Evolutionary conservation across 2,113 vertebrate species (phyloP).

Genomic region (Limnothrissa miodon): DNA sequence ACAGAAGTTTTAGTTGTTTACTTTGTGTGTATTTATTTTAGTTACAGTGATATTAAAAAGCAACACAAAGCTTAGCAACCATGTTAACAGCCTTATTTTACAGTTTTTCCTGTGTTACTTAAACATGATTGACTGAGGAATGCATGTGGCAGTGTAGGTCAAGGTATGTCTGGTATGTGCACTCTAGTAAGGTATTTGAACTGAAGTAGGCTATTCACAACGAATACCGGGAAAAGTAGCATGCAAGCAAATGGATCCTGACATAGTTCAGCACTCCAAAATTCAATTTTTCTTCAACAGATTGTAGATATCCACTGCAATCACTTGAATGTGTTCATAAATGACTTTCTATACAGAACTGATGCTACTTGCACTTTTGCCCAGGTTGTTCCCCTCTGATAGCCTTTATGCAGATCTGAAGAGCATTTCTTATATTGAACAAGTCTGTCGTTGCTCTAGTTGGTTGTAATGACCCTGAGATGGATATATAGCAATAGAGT

Average conservation of each 20-base stretch:
- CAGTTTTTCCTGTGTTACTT: neutral
- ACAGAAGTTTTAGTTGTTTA: neutral
- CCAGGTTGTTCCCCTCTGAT: neutral
- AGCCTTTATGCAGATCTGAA: neutral
- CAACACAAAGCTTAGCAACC: neutral
- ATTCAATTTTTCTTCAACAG: neutral
- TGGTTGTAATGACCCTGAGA: neutral
- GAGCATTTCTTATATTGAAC: neutral
- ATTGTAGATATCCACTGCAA: constrained; percentile 3
- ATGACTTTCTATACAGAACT: neutral
- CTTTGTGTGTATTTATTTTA: neutral
- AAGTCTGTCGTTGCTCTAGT: neutral
- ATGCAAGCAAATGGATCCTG: constrained; percentile 4
- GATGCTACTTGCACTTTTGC: neutral
- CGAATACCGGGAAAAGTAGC: neutral
- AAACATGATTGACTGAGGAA: neutral
- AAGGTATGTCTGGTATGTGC: neutral
- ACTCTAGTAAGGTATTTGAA: neutral
- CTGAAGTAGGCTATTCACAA: neutral
- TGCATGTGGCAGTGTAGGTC: neutral
- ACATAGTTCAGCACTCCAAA: neutral
- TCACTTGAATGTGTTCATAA: neutral
- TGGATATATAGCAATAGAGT: too few species aligned
- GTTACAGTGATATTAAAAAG: neutral
- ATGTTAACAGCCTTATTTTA: neutral